Percentiles rank a stretch among this genome's conserved stretches.
phyloP scores from a whole-genome alignment of 2,888 invertebrate species.

The Diploptera punctata region DNA sequence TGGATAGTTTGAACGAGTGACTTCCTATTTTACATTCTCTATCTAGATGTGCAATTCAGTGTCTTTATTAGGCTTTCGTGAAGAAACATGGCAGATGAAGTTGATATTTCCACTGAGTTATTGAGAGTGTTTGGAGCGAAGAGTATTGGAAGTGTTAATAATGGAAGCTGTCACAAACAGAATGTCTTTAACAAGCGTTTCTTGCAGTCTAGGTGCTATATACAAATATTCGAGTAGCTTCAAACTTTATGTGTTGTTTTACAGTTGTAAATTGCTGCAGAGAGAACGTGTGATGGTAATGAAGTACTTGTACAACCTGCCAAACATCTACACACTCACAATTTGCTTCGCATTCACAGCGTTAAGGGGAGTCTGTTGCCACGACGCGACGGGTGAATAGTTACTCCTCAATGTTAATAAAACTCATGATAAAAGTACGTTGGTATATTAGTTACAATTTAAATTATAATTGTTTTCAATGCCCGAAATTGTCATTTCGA shows the following conservation, averaged over 20 bases:
- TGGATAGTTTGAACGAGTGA: no score
- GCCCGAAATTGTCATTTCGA: no score
- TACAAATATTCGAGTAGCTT: neutral
- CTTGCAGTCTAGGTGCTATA: neutral
- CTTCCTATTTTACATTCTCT: no score
- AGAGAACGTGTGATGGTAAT: neutral
- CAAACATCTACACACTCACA: neutral
- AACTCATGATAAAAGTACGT: no score
- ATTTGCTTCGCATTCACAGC: no score
- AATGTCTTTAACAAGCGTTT: constrained; percentile 7
- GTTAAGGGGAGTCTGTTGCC: no score
- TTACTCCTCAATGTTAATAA: no score
- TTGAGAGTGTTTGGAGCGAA: neutral
- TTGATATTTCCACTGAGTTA: neutral
- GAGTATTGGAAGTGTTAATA: neutral
- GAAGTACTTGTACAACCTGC: constrained; percentile 5
- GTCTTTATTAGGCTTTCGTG: no score
- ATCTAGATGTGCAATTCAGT: no score
- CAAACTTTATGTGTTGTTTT: neutral
- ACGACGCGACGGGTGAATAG: no score
- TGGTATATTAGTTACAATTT: no score
- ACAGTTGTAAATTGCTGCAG: constrained; percentile 13
- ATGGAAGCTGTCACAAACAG: constrained; percentile 2
- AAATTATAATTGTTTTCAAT: no score
- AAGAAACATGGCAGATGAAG: neutral